These are phyloP conservation scores for Plumapathes pennacea DNA, from an alignment of 92 coral and sea anemone genomes.

Conservation along the genomic window DNA sequence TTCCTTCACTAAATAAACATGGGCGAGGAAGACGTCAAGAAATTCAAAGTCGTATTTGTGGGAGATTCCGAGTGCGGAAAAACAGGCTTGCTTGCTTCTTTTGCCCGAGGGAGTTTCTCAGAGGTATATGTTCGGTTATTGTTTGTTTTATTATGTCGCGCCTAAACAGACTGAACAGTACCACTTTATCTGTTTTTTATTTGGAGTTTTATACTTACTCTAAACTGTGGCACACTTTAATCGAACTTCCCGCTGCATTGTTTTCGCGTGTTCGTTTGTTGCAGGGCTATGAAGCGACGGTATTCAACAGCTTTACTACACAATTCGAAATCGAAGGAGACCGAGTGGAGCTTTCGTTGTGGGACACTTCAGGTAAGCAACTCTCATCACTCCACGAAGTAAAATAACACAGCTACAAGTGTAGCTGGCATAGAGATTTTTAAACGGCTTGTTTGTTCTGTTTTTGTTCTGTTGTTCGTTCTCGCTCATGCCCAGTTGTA, in stretches of 20 bases:
- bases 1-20: constrained; percentile 1
- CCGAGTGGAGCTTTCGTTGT: constrained; percentile 53
- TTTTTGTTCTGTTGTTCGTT: not conserved
- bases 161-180: not conserved
- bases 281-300: constrained; percentile 59
- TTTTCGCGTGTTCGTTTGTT: constrained; percentile 14
- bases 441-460: not conserved
- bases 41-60: constrained; percentile 54
- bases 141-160: too few relatives aligned
- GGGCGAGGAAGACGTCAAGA: constrained; percentile 28
- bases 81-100: constrained; percentile 43
- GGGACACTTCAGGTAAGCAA: constrained; percentile 66
- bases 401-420: not conserved
- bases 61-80: constrained; percentile 70
- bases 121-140: constrained; percentile 53
- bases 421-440: not conserved
- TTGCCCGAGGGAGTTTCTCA: constrained; percentile 39
- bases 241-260: not conserved
- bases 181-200: not conserved
- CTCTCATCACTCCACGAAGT: not conserved
- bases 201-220: too few relatives aligned
- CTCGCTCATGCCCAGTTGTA: too few relatives aligned
- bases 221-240: too few relatives aligned
- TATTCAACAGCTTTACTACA: constrained; percentile 48
- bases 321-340: constrained; percentile 61